Evolutionary conservation across 2,113 vertebrate species (phyloP), one percentile per base, ranked within the genome.

Genomic region (Nannospalax galili): DNA sequence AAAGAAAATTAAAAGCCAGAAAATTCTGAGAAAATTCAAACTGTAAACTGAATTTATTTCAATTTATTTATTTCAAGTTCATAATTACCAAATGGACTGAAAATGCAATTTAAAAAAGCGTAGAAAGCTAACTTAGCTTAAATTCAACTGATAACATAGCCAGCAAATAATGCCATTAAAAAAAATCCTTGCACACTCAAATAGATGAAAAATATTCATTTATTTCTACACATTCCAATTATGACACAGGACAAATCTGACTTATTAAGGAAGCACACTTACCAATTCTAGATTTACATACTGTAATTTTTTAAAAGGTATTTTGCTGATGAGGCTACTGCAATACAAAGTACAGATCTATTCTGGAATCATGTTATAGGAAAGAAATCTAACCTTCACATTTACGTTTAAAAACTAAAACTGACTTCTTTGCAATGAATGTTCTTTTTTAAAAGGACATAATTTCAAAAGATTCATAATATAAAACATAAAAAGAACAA

Each of bases 61-160:
- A 93, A 74, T n/a, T n/a, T n/a, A 72, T 84, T 72, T 91, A 70
- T 84, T 60, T 93, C 73, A 93, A 74, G 48, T 17, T 90, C 58
- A 91, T 42, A 90, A 93, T 42, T 89, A 22, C 45, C 60, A 30
- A 81, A 82, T 77, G 12, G 6, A 42, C 86, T 93, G 87, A 84
- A 97, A 96, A 91, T 3, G 65, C 17, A 96, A 89, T 22, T 28
- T 22, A 42, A 96, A 90, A 95, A 88, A 35, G 28, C 32, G 72
- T 24, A 84, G 86, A 93, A 91, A 93, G 95, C 75, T 89, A 90
- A 84, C 69, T 79, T 91, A 93, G 16, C 60, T 92, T 96, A 90
- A 88, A 20, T 73, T 97, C 90, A 97, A 28, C 40, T 70, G 16
- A 0, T 28, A 85, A 69, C 40, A 85, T n/a, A 96, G 37, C 52